phyloP scores from a whole-genome alignment of 2,113 vertebrate genomes.

The Origma solitaria region DNA sequence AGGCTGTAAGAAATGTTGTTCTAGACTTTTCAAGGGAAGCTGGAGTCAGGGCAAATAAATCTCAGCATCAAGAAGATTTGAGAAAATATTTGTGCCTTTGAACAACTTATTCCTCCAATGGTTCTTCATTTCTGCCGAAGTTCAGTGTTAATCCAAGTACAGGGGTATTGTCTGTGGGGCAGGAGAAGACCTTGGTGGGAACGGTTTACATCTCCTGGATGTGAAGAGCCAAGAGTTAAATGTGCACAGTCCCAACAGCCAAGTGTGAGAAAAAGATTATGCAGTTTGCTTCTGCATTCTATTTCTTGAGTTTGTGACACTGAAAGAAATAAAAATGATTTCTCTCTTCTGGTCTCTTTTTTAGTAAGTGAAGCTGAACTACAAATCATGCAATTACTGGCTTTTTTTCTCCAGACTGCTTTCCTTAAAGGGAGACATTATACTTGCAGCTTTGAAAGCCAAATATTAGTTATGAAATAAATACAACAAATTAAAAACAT shows the following conservation, averaged over 20 bases:
- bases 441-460: not conserved
- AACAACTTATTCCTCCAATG: not conserved
- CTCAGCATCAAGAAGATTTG: not conserved
- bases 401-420: not conserved
- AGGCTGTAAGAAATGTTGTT: not conserved
- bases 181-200: not conserved
- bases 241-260: not conserved
- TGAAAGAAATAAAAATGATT: not conserved
- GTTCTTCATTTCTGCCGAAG: not conserved
- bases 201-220: not conserved
- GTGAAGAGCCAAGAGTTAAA: not conserved
- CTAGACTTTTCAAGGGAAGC: not conserved
- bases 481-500: conserved; percentile 11
- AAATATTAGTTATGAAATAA: conserved; percentile 2
- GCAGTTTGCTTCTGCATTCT: not conserved
- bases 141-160: not conserved
- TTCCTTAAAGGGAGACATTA: not conserved
- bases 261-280: not conserved
- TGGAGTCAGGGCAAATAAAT: not conserved
- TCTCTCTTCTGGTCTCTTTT: not conserved
- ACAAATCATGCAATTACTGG: not conserved
- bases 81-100: not conserved
- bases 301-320: not conserved
- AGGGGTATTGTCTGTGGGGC: not conserved
- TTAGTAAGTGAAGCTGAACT: not conserved